These are phyloP conservation scores for Poecilia picta DNA, from an alignment of 2,797 vertebrate species.

Conservation along the genomic window DNA sequence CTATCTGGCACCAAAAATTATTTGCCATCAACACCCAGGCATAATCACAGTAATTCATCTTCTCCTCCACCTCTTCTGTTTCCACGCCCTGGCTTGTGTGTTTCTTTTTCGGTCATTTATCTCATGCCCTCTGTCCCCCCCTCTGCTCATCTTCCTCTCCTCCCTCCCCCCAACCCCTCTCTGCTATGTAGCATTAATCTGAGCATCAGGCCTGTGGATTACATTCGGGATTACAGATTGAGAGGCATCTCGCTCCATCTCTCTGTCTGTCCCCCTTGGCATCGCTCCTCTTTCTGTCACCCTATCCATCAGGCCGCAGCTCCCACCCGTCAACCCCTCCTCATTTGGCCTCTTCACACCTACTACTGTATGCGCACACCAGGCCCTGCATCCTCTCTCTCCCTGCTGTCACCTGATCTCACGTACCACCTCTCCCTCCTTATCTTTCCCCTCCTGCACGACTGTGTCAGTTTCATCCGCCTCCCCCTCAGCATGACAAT, in stretches of 20 bases:
- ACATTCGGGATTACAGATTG: slow-evolving; percentile 83
- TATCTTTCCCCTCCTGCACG: slow-evolving; percentile 39
- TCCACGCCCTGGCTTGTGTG: slow-evolving; percentile 38
- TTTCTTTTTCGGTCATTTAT: slow-evolving; percentile 66
- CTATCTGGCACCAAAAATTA: not conserved
- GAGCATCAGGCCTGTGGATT: slow-evolving; percentile 83
- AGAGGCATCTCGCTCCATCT: slow-evolving; percentile 73
- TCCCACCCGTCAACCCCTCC: slow-evolving; percentile 19
- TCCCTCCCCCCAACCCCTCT: slow-evolving; percentile 34
- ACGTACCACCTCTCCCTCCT: slow-evolving; percentile 35
- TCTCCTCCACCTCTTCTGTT: slow-evolving; percentile 36
- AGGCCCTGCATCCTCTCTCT: slow-evolving; percentile 18
- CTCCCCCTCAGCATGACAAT: slow-evolving; percentile 43
- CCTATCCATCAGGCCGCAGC: slow-evolving; percentile 36
- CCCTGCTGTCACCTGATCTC: slow-evolving; percentile 66
- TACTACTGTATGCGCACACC: slow-evolving; percentile 19
- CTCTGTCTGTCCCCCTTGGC: slow-evolving; percentile 59
- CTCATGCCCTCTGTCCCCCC: slow-evolving; percentile 48
- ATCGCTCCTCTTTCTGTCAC: slow-evolving; percentile 56
- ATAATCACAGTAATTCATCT: slow-evolving; percentile 41
- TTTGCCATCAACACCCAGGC: slow-evolving; percentile 19
- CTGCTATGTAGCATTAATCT: slow-evolving; percentile 80
- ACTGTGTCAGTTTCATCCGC: slow-evolving; percentile 38
- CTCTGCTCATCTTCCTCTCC: slow-evolving; percentile 42
- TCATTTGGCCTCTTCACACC: slow-evolving; percentile 18